Evolutionary conservation across 2,888 invertebrate species (phyloP), one percentile per base, ranked within the genome.

Genomic region (Stramonita haemastoma): DNA sequence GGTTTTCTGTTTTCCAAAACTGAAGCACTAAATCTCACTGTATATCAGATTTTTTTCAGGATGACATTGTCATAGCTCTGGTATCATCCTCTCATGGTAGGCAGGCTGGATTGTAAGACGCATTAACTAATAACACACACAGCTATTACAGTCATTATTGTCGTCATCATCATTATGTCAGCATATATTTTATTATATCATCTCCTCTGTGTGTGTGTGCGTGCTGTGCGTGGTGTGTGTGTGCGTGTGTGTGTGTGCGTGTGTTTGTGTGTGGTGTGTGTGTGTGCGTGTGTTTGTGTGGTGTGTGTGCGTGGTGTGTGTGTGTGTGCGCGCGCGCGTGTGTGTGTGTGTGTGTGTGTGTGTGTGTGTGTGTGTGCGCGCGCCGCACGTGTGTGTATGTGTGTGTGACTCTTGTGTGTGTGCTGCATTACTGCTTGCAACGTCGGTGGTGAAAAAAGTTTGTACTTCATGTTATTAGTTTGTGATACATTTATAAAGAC

Each of bases 301-400:
- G n/a, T 57, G 22, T 8, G 57, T 29, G 46, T n/a, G 73, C 11
- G n/a, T 79, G 26, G 11, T 46, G 46, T 83, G 56, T 56, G 56
- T 77, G 36, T 56, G 46, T 46, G 60, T 8, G 22, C 19, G 60
- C 13, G 60, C 22, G 15, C 13, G 13, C 60, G 0, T 79, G 79
- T 79, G 26, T 57, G 57, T 87, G 36, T 56, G 56, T 84, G 84
- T 29, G n/a, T 57, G 56, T 29, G n/a, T n/a, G 13, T 11, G 29
- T 87, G 36, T 56, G 29, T 84, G 84, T 29, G 46, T 83, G 36
- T 17, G 83, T 83, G 36, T 46, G 83, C 73, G 32, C n/a, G 73
- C 66, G 66, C 70, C 70, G 70, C 70, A 22, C 13, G 70, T 26
- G 26, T 22, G 70, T 70, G 22, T 77, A 5, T 36, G 81, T 81